Conservation (phyloP, 2,797 vertebrate genomes). For the Simalia tracyae region DNA sequence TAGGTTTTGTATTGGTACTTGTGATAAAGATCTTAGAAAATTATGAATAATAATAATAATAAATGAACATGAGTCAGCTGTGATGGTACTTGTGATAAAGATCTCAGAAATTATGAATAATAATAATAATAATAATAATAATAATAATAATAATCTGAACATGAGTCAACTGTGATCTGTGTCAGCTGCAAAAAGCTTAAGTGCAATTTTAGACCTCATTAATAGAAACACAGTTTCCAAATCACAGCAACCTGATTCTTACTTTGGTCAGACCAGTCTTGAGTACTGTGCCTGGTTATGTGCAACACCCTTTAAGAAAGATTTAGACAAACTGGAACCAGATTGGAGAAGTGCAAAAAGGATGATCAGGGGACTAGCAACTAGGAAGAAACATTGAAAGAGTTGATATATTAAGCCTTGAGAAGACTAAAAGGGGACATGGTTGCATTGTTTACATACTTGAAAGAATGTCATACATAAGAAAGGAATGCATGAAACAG, state of each 20-base stretch:
- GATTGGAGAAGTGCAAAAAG: background rate
- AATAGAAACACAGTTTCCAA: background rate
- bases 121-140: background rate
- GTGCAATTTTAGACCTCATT: background rate
- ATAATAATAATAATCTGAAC: background rate
- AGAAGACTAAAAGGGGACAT: background rate
- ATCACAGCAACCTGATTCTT: background rate
- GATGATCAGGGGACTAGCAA: background rate
- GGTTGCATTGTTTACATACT: background rate
- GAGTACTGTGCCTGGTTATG: background rate
- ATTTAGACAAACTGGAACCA: background rate
- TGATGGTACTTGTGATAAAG: background rate
- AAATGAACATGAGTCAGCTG: background rate
- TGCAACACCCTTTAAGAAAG: background rate
- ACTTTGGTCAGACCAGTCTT: background rate
- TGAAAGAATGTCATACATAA: background rate
- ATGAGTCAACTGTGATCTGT: background rate
- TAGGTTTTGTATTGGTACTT: background rate
- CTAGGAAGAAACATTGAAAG: background rate
- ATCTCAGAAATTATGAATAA: background rate
- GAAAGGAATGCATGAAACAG: background rate
- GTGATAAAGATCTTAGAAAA: background rate
- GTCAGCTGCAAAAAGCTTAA: background rate
- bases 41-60: background rate
- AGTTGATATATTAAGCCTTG: background rate